Percentiles rank a stretch among this genome's conserved stretches.
These are phyloP conservation scores for Atta colombica DNA, from an alignment of 1,140 invertebrate species.

Conservation along the genomic window DNA sequence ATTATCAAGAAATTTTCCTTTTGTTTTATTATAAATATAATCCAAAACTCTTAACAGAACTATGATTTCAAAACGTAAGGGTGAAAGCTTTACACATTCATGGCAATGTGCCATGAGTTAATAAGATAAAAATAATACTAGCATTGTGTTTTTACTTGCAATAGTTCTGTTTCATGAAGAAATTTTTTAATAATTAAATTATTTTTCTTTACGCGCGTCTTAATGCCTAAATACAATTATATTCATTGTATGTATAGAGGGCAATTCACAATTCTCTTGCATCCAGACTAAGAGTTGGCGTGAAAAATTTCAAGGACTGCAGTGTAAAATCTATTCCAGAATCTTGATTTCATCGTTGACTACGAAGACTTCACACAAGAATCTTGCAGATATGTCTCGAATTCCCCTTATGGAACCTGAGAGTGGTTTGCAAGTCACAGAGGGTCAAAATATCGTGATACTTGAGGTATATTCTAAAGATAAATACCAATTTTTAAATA, in stretches of 20 bases:
- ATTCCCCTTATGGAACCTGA: slow-evolving; percentile 67
- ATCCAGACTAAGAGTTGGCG: slow-evolving; percentile 59
- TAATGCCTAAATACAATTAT: background rate
- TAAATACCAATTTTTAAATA: slow-evolving; percentile 1
- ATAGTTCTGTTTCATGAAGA: background rate
- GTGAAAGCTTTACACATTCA: too few relatives aligned
- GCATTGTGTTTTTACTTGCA: background rate
- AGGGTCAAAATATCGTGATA: slow-evolving; percentile 72
- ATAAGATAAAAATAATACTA: background rate
- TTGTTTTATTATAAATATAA: too few relatives aligned
- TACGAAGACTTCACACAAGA: slow-evolving; percentile 8
- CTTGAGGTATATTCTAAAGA: slow-evolving; percentile 73
- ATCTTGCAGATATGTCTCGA: slow-evolving; percentile 69
- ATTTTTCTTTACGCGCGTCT: background rate
- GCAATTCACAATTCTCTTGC: slow-evolving; percentile 62
- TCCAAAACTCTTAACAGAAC: too few relatives aligned
- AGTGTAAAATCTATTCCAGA: slow-evolving; percentile 64
- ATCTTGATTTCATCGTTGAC: slow-evolving; percentile 55
- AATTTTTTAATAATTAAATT: background rate
- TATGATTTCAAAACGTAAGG: too few relatives aligned
- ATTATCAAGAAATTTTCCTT: too few relatives aligned
- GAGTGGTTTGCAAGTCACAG: background rate
- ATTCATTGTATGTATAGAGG: slow-evolving; percentile 57
- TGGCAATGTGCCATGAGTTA: background rate
- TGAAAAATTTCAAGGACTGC: slow-evolving; percentile 58